phyloP scores from a whole-genome alignment of 2,113 vertebrate species.

The Galbula dea region DNA sequence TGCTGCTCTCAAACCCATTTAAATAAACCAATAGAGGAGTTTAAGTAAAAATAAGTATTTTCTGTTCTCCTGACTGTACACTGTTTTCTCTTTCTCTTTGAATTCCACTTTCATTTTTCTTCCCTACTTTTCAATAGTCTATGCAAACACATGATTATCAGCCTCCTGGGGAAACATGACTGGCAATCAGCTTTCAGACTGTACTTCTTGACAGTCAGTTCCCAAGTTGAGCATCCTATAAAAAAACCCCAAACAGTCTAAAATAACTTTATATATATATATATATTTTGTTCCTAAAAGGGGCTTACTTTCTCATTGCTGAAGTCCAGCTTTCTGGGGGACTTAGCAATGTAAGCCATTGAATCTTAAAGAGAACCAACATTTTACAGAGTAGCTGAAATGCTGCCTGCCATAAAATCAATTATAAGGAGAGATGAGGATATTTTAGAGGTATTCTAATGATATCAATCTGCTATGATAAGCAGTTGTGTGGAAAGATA shows the following conservation, averaged over 20 bases:
- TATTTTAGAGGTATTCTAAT: background rate
- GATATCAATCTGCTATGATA: background rate
- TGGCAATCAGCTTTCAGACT: background rate
- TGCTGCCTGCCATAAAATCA: background rate
- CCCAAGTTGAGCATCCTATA: background rate
- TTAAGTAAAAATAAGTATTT: background rate
- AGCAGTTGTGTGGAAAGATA: background rate
- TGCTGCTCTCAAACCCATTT: background rate
- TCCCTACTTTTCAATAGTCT: background rate
- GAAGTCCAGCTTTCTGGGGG: background rate
- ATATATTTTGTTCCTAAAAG: background rate
- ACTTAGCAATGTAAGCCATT: background rate
- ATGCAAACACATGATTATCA: background rate
- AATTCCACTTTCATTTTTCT: background rate
- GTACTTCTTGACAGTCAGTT: background rate
- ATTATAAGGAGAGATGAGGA: background rate
- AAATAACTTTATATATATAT: background rate
- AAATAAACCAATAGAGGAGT: background rate
- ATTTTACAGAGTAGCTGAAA: background rate
- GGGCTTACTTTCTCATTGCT: rapidly evolving
- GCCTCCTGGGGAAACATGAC: background rate
- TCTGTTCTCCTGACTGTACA: background rate
- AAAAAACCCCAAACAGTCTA: rapidly evolving
- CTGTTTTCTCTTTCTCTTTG: background rate
- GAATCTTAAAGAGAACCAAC: background rate